Evolutionary conservation across 2,113 vertebrate species (phyloP).

Genomic region (Pterocles burchelli): DNA sequence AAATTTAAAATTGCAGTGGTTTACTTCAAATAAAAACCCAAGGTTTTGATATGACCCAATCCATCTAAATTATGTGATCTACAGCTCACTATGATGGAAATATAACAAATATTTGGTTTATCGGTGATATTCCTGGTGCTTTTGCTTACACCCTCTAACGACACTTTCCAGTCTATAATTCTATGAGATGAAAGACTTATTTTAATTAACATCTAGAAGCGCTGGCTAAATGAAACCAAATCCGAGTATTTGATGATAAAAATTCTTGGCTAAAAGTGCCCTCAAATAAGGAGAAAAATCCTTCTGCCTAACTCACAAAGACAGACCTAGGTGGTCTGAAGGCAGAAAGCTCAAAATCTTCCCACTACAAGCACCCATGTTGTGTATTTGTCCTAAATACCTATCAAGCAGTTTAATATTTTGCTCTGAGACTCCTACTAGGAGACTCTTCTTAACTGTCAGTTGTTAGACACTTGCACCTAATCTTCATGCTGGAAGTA

Average conservation of each 20-base stretch:
- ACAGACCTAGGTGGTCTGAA: background rate
- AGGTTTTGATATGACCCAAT: background rate
- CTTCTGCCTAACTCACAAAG: background rate
- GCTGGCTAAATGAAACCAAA: background rate
- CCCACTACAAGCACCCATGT: background rate
- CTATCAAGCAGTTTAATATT: background rate
- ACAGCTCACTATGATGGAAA: background rate
- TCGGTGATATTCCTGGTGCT: background rate
- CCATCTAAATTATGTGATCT: background rate
- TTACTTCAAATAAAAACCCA: background rate
- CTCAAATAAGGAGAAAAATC: background rate
- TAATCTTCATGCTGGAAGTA: background rate
- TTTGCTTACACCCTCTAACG: background rate
- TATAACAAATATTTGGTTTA: background rate
- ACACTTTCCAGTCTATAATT: background rate
- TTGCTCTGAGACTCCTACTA: background rate
- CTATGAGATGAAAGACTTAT: background rate
- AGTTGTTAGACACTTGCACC: background rate
- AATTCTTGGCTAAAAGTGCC: background rate
- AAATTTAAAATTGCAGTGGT: background rate
- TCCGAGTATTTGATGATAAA: background rate
- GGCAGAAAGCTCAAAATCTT: background rate
- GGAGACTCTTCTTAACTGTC: background rate
- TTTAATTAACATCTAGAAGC: background rate
- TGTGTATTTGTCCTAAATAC: background rate